A percentile compares a stretch with the other conserved stretches of the same genome.
These are phyloP conservation scores for Mus pahari DNA, from an alignment of 2,113 vertebrate genomes.

Conservation along the genomic window DNA sequence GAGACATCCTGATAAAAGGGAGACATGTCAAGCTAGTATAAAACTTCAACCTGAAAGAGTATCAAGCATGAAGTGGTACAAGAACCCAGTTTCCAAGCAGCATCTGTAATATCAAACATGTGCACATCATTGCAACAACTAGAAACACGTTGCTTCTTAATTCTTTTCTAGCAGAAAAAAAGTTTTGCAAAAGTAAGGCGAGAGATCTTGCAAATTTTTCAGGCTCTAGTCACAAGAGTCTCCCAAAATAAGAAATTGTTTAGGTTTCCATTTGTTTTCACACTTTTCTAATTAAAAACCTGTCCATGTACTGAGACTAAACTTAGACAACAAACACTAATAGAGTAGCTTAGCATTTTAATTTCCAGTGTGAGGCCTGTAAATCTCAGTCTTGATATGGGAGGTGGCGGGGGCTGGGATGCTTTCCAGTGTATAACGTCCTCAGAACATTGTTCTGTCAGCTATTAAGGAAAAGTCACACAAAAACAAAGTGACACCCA, in stretches of 20 bases:
- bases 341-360: conserved; percentile 64
- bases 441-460: conserved; percentile 49
- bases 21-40: not conserved
- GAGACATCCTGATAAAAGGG: not conserved
- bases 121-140: not conserved
- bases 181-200: conserved; percentile 47
- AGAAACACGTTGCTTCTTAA: not conserved
- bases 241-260: conserved; percentile 77
- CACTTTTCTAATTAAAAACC: conserved; percentile 82
- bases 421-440: conserved; percentile 1
- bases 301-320: conserved; percentile 69
- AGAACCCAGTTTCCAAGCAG: not conserved
- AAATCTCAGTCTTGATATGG: not conserved
- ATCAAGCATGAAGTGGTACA: not conserved
- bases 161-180: conserved; percentile 54
- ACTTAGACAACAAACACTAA: conserved; percentile 74
- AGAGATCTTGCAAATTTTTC: conserved; percentile 34
- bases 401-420: not conserved
- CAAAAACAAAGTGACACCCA: not conserved
- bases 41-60: not conserved
- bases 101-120: not conserved
- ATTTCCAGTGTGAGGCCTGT: conserved; percentile 43
- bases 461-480: conserved; percentile 42
- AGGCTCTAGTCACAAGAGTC: conserved; percentile 71
- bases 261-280: conserved; percentile 78